phyloP scores from a whole-genome alignment of 30 jellyfish, hydroid and myxozoan genomes.

The Turritopsis rubra region DNA sequence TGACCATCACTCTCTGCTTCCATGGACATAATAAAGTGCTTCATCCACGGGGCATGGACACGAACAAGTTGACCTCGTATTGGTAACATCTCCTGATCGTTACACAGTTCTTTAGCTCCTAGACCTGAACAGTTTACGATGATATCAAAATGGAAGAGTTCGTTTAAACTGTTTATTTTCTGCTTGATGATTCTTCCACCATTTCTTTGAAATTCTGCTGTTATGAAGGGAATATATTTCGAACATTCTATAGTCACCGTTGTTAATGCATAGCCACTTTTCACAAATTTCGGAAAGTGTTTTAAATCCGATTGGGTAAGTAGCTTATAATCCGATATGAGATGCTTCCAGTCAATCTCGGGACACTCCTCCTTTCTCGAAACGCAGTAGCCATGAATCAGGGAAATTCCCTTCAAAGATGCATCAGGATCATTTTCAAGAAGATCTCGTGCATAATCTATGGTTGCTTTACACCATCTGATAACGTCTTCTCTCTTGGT shows the following conservation, averaged over 20 bases:
- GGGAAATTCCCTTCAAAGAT: neutral
- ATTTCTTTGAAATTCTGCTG: neutral
- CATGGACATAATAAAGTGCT: neutral
- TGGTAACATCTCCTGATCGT: constrained; percentile 1
- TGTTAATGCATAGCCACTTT: neutral
- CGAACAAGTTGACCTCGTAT: constrained; percentile 3
- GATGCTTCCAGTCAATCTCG: neutral
- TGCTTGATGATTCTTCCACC: neutral
- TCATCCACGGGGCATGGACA: constrained; percentile 1
- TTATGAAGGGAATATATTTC: neutral
- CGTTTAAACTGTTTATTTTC: neutral
- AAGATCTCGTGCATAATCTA: neutral
- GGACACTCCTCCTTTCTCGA: neutral
- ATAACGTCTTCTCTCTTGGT: neutral
- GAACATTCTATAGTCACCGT: neutral
- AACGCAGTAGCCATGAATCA: neutral
- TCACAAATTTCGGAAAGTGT: neutral
- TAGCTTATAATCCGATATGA: neutral
- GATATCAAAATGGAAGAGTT: neutral
- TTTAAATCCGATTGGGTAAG: neutral
- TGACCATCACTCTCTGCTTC: neutral
- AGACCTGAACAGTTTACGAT: constrained; percentile 11
- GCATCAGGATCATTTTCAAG: neutral
- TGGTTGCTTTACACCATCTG: neutral
- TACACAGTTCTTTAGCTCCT: neutral